These are phyloP conservation scores for Nicator chloris DNA, from an alignment of 2,113 vertebrate genomes.

Conservation along the genomic window DNA sequence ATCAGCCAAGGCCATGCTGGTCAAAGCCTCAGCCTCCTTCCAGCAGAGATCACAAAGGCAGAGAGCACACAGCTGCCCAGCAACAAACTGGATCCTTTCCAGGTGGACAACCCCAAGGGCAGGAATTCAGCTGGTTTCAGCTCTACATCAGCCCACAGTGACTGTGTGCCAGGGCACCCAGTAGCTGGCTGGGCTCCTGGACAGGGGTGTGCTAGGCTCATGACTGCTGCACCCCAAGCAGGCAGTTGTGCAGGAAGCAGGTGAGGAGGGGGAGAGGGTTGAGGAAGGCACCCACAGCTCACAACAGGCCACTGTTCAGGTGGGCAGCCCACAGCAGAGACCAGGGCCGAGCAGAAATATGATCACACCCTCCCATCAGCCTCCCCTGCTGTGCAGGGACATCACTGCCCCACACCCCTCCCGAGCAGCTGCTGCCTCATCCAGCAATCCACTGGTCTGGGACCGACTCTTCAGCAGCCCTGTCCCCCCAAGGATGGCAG, in stretches of 20 bases:
- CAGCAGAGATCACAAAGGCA: background rate
- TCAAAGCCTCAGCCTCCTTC: background rate
- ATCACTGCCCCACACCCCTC: background rate
- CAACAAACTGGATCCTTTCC: background rate
- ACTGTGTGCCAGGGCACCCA: background rate
- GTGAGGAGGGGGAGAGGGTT: background rate
- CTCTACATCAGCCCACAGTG: background rate
- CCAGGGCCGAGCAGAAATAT: rapidly evolving
- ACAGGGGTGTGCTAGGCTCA: background rate
- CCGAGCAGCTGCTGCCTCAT: background rate
- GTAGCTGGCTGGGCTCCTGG: background rate
- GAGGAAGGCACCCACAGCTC: background rate
- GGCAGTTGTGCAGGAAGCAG: background rate
- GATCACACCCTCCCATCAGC: background rate
- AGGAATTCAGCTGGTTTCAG: background rate
- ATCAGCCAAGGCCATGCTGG: background rate
- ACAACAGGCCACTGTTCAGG: background rate
- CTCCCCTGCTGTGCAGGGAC: background rate
- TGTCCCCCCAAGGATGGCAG: background rate
- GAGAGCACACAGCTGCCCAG: background rate
- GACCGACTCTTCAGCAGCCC: background rate
- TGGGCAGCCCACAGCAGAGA: background rate
- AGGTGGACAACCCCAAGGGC: background rate
- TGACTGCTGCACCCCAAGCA: background rate
- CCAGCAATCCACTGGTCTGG: background rate